phyloP scores from a whole-genome alignment of 2,888 invertebrate species.

The Augochlorella aurata region DNA sequence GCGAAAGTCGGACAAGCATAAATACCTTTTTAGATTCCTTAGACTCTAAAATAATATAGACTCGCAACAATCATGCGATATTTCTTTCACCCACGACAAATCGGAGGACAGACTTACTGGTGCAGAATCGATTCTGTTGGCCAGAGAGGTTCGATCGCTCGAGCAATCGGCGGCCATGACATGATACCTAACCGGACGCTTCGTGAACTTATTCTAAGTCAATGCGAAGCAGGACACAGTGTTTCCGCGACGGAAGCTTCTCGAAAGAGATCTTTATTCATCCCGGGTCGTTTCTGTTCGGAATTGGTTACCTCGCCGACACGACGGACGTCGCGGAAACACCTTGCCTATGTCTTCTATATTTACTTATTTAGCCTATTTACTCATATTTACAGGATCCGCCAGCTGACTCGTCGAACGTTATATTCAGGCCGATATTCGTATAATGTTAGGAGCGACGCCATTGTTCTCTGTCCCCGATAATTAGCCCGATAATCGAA shows the following conservation, averaged over 20 bases:
- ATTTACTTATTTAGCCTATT: slow-evolving; percentile 57
- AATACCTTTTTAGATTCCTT: too few relatives aligned
- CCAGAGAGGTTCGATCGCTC: slow-evolving; percentile 8
- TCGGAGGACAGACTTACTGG: background rate
- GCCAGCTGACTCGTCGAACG: slow-evolving; percentile 57
- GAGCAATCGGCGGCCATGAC: slow-evolving; percentile 21
- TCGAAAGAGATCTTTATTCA: too few relatives aligned
- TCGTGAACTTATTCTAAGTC: slow-evolving; percentile 49
- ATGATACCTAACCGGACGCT: slow-evolving; percentile 42
- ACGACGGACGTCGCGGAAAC: slow-evolving; percentile 7
- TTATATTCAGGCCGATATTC: slow-evolving; percentile 59
- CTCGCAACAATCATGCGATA: too few relatives aligned
- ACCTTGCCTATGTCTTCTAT: slow-evolving; percentile 1
- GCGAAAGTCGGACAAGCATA: too few relatives aligned
- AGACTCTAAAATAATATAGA: too few relatives aligned
- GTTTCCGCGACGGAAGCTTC: background rate
- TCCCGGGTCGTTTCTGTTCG: background rate
- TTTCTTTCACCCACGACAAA: background rate
- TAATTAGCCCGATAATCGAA: slow-evolving; percentile 14
- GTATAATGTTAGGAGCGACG: slow-evolving; percentile 41
- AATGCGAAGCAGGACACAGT: slow-evolving; percentile 32
- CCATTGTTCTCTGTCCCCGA: slow-evolving; percentile 42
- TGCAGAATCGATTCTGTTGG: background rate
- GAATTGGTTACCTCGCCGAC: background rate
- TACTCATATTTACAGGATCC: slow-evolving; percentile 67